Percentiles rank a stretch among this genome's conserved stretches.
These are phyloP conservation scores for Sebastes paucispinis DNA, from an alignment of 2,797 vertebrate genomes.

Conservation along the genomic window DNA sequence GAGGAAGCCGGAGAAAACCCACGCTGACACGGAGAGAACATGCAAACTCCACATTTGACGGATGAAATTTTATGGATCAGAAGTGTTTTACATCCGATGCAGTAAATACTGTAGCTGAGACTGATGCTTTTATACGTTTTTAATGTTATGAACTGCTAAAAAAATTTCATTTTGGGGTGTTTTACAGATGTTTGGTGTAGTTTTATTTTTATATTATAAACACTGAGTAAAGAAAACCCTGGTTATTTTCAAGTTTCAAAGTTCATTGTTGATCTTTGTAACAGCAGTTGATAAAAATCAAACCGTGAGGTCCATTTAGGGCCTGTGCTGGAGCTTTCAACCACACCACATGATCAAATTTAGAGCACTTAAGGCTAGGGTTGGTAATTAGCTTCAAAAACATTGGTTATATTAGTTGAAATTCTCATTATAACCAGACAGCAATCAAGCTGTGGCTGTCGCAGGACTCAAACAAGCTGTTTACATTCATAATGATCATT, in stretches of 20 bases:
- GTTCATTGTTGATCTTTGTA: neutral
- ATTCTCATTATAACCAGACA: too few species aligned
- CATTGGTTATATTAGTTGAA: too few species aligned
- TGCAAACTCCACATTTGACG: neutral
- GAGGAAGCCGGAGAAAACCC: too few species aligned
- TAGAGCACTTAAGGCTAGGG: neutral
- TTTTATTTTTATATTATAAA: slow-evolving; percentile 22
- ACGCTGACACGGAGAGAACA: too few species aligned
- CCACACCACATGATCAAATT: neutral
- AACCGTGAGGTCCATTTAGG: neutral
- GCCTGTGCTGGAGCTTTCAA: neutral
- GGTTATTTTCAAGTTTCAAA: neutral
- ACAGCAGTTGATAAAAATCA: neutral
- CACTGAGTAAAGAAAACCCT: neutral
- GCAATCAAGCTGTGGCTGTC: too few species aligned
- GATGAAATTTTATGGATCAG: too few species aligned
- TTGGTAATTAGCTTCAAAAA: too few species aligned
- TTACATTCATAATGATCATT: too few species aligned
- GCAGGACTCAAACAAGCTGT: too few species aligned
- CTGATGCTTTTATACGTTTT: neutral
- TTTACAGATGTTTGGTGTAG: neutral
- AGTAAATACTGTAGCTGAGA: neutral
- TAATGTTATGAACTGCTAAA: neutral
- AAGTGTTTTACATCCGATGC: neutral
- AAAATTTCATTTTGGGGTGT: neutral